Conservation (phyloP, 2,797 vertebrate genomes). For the Leptatherina wallacei region DNA sequence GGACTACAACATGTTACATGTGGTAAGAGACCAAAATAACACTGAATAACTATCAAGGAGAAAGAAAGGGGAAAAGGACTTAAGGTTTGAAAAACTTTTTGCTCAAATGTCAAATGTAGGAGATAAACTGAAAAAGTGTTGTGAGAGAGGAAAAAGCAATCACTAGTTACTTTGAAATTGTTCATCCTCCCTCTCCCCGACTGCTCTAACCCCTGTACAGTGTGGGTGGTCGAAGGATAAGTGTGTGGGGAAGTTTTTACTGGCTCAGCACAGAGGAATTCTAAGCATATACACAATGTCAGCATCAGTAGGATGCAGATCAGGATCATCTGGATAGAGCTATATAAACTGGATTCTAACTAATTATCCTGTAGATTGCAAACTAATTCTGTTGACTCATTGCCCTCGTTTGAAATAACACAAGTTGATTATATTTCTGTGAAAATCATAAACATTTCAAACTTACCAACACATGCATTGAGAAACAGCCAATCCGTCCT, state of each 20-base stretch:
- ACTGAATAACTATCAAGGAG: slow-evolving; percentile 27
- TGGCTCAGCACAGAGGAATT: slow-evolving; percentile 38
- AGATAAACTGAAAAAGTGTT: slow-evolving; percentile 35
- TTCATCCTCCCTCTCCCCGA: slow-evolving; percentile 54
- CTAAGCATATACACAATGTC: slow-evolving; percentile 4
- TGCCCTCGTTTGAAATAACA: background rate
- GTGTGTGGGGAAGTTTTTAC: slow-evolving; percentile 53
- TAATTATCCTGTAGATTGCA: slow-evolving; percentile 6
- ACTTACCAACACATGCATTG: slow-evolving; percentile 99
- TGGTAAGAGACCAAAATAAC: slow-evolving; percentile 19
- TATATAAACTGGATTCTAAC: slow-evolving; percentile 19
- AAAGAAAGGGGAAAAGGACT: slow-evolving; percentile 14
- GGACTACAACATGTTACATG: slow-evolving; percentile 29
- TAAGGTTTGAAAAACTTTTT: slow-evolving; percentile 36
- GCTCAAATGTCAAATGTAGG: slow-evolving; percentile 22
- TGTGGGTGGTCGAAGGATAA: slow-evolving; percentile 63
- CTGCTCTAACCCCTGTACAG: slow-evolving; percentile 40
- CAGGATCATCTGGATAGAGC: slow-evolving; percentile 15
- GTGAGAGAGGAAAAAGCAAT: slow-evolving; percentile 25
- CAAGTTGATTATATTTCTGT: background rate
- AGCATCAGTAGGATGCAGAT: slow-evolving; percentile 19
- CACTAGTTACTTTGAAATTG: slow-evolving; percentile 48
- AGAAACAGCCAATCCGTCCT: slow-evolving; percentile 98
- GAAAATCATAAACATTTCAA: slow-evolving; percentile 14
- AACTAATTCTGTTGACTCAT: slow-evolving; percentile 19